A percentile compares a stretch with the other conserved stretches of the same genome.
Conservation (phyloP, 2,113 vertebrate genomes). For the Sclerurus mexicanus region DNA sequence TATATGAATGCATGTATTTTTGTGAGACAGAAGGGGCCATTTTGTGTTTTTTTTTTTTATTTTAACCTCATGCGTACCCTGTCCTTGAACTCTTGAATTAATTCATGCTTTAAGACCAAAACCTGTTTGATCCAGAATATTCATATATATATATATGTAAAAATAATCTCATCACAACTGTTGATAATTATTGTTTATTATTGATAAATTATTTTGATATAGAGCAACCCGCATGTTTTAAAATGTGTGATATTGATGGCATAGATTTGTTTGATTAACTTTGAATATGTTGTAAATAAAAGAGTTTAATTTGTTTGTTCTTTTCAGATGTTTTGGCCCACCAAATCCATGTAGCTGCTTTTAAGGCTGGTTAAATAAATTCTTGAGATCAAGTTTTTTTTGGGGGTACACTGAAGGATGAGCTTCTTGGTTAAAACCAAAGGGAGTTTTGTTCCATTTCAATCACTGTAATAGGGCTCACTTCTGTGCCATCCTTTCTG, state of each 20-base stretch:
- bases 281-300: not conserved
- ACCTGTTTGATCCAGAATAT: not conserved
- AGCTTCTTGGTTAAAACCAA: not conserved
- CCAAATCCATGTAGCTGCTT: accelerated
- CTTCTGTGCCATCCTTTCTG: not conserved
- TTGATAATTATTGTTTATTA: not conserved
- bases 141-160: not conserved
- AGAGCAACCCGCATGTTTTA: not conserved
- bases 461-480: not conserved
- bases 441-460: not conserved
- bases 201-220: not conserved
- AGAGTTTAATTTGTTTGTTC: accelerated
- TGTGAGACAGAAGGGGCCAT: not conserved
- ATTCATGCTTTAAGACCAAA: not conserved
- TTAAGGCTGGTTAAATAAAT: not conserved
- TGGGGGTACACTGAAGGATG: not conserved
- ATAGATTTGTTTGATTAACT: not conserved
- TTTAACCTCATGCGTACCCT: not conserved
- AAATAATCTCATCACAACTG: not conserved
- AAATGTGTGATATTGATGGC: not conserved
- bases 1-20: not conserved
- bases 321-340: not conserved
- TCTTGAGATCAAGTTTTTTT: not conserved
- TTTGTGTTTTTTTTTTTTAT: not conserved
- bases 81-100: not conserved